phyloP scores from a whole-genome alignment of 2,113 vertebrate genomes.

The Merops nubicus region DNA sequence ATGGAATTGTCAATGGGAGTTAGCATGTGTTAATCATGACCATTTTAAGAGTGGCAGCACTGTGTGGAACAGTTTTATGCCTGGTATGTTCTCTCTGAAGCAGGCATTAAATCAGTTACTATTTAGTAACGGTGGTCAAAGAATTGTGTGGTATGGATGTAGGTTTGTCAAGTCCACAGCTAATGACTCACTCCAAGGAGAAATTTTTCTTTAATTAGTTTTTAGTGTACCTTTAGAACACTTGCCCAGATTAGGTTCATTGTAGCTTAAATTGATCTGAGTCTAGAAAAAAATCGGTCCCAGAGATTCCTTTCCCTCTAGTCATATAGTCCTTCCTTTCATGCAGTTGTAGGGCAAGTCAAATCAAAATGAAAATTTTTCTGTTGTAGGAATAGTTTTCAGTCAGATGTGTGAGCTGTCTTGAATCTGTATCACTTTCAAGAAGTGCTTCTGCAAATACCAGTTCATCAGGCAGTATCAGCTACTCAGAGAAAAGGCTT shows the following conservation, averaged over 20 bases:
- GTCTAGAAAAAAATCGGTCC: background rate
- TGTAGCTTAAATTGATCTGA: background rate
- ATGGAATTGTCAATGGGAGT: background rate
- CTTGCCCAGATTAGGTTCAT: background rate
- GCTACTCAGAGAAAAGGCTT: background rate
- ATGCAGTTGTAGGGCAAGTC: background rate
- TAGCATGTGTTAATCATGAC: background rate
- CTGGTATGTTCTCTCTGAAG: background rate
- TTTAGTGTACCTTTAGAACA: background rate
- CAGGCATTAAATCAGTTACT: background rate
- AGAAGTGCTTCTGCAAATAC: background rate
- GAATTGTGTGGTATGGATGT: fast-evolving
- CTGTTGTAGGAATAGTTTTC: background rate
- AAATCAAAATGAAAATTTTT: background rate
- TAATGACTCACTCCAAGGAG: background rate
- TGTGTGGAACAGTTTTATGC: background rate
- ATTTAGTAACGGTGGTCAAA: background rate
- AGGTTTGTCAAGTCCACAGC: background rate
- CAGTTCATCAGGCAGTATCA: background rate
- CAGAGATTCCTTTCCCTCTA: background rate
- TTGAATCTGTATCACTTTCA: background rate
- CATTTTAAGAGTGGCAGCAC: background rate
- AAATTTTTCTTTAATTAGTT: background rate
- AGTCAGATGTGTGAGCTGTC: background rate
- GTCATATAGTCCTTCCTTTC: background rate